Percentiles rank a stretch among this genome's conserved stretches.
Conservation (phyloP, 2,113 vertebrate genomes). For the Corydoras sp. region DNA sequence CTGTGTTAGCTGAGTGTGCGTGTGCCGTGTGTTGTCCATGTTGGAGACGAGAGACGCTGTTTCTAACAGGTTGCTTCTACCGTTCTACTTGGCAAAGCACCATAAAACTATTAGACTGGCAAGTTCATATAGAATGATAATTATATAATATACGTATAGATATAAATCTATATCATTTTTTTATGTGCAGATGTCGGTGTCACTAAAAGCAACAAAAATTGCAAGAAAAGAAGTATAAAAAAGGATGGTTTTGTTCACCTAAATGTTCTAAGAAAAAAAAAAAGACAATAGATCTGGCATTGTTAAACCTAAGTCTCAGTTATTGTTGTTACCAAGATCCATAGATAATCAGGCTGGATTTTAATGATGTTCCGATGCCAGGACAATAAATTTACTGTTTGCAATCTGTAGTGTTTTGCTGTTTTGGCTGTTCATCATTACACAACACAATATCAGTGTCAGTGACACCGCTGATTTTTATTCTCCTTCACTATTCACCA, state of each 20-base stretch:
- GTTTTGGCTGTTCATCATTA: slow-evolving; percentile 12
- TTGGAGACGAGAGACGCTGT: slow-evolving; percentile 60
- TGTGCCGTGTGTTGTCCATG: slow-evolving; percentile 63
- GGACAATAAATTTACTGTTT: slow-evolving; percentile 70
- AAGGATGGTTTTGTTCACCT: slow-evolving; percentile 57
- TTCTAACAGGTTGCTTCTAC: slow-evolving; percentile 54
- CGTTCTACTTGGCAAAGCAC: slow-evolving; percentile 62
- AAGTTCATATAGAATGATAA: slow-evolving; percentile 72
- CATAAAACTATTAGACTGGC: slow-evolving; percentile 62
- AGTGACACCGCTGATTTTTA: too few species aligned
- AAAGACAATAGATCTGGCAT: slow-evolving; percentile 46
- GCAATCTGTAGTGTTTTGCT: slow-evolving; percentile 50
- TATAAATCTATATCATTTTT: slow-evolving; percentile 74
- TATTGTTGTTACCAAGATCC: slow-evolving; percentile 72
- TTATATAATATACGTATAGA: slow-evolving; percentile 66
- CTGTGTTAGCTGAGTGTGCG: slow-evolving; percentile 59
- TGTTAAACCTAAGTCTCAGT: slow-evolving; percentile 69
- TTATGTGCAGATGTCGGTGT: slow-evolving; percentile 76
- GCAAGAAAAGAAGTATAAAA: slow-evolving; percentile 54
- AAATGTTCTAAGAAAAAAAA: slow-evolving; percentile 59
- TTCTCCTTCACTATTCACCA: too few species aligned
- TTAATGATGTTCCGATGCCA: slow-evolving; percentile 70
- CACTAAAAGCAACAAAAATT: slow-evolving; percentile 67
- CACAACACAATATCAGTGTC: too few species aligned
- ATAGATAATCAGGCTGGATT: slow-evolving; percentile 70